phyloP scores from a whole-genome alignment of 2,888 invertebrate species.

The Gari tellinella region DNA sequence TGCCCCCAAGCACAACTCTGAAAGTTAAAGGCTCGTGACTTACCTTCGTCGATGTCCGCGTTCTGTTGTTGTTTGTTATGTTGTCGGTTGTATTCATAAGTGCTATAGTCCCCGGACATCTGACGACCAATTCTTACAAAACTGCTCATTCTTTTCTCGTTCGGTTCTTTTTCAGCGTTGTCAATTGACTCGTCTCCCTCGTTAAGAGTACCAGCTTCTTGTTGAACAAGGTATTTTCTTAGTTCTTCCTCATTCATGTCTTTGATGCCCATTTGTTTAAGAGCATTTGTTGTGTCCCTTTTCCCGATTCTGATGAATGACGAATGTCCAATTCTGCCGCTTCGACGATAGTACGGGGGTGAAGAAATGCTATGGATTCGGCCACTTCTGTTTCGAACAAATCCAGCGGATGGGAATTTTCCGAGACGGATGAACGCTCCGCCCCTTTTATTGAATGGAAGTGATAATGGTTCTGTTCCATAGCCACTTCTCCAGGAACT shows the following conservation, averaged over 20 bases:
- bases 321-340: slow-evolving; percentile 61
- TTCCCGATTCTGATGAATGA: slow-evolving; percentile 68
- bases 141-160: slow-evolving; percentile 12
- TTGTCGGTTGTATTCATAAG: too few species aligned
- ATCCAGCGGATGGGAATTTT: slow-evolving; percentile 64
- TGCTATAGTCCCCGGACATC: too few species aligned
- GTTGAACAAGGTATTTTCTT: slow-evolving; percentile 8
- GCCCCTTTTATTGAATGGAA: slow-evolving; percentile 25
- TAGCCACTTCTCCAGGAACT: not conserved
- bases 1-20: too few species aligned
- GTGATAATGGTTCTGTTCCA: not conserved
- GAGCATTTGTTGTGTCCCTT: slow-evolving; percentile 51
- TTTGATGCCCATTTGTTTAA: slow-evolving; percentile 16
- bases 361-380: slow-evolving; percentile 40
- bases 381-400: slow-evolving; percentile 47
- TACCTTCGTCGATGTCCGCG: too few species aligned
- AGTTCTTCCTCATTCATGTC: slow-evolving; percentile 1
- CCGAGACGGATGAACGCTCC: slow-evolving; percentile 66
- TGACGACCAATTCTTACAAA: slow-evolving; percentile 32
- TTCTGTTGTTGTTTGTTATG: too few species aligned
- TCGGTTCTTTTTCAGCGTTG: not conserved
- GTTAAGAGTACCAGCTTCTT: not conserved
- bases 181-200: too few species aligned
- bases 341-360: slow-evolving; percentile 55
- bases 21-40: too few species aligned